Evolutionary conservation across 2,797 vertebrate genomes (phyloP), one percentile per base, ranked within the genome.

Genomic region (Myotis pilosus): DNA sequence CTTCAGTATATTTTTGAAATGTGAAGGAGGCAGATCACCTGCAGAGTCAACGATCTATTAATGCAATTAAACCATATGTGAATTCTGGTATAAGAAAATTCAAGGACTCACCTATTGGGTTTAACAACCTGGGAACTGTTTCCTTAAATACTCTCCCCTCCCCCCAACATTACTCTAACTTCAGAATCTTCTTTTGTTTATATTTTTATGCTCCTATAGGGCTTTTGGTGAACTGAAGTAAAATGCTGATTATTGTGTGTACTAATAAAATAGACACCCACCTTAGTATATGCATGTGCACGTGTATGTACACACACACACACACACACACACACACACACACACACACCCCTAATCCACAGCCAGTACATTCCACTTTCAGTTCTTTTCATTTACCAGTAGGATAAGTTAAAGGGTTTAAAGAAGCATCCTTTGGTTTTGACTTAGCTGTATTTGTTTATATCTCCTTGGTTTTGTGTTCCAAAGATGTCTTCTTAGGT

Each of bases 381-480:
- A 38, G 2, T 79, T 88, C 49, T 89, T 93, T 66, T 64, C 44
- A 33, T 78, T 19, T 53, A 44, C 89, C 41, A 12, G 8, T 84
- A 36, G 20, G 17, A 30, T 91, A 68, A 47, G n/a, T 87, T 83
- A 89, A 91, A 94, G 64, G 49, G 10, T 78, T 88, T 96, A 44
- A 66, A 81, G 78, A 84, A 88, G 92, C 78, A 36, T 28, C 30
- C n/a, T 91, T 93, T 96, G 71, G 79, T 94, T 95, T 87, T 91
- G 13, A 95, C 95, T 78, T 80, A 79, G 69, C 88, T 87, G 5
- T 94, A 94, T 96, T 97, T 97, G 95, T 97, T 97, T 97, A 68
- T 83, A 57, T 92, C 92, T 97, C 78, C 78, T 86, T 96, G 79
- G 92, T 94, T 97, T 95, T 96, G 78, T 96, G 93, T 97, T 97